Evolutionary conservation across 2,888 invertebrate genomes (phyloP).

Genomic region (Coremacera marginata): DNA sequence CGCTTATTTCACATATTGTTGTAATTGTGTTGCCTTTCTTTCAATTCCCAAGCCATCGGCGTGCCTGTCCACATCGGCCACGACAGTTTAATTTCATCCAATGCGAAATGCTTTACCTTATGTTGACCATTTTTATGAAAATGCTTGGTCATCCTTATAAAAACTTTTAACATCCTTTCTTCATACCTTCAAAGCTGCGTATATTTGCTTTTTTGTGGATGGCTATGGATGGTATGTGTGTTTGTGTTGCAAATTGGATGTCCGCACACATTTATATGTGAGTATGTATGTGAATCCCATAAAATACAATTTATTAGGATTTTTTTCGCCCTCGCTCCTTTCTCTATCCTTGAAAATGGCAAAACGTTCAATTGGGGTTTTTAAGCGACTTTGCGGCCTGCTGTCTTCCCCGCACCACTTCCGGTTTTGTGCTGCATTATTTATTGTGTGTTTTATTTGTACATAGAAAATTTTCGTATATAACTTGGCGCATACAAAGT

Average conservation of each 20-base stretch:
- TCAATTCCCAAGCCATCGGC: not conserved
- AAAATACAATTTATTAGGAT: constrained; percentile 38
- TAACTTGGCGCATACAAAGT: not conserved
- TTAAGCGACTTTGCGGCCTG: constrained; percentile 14
- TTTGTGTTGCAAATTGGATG: constrained; percentile 6
- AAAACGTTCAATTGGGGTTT: constrained; percentile 30
- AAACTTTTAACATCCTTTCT: constrained; percentile 7
- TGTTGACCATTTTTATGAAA: constrained; percentile 41
- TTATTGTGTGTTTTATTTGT: constrained; percentile 2
- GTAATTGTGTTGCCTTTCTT: not conserved
- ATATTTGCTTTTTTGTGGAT: not conserved
- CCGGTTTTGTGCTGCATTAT: constrained; percentile 18
- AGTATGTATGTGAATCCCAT: constrained; percentile 6
- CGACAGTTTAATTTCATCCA: not conserved
- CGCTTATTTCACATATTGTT: constrained; percentile 62
- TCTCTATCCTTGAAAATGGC: not conserved
- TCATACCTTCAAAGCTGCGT: constrained; percentile 5
- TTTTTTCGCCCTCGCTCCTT: constrained; percentile 11
- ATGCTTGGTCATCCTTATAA: constrained; percentile 38
- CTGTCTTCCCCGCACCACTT: constrained; percentile 4
- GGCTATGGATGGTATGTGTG: no score
- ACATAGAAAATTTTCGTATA: constrained; percentile 7
- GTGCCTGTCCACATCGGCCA: not conserved
- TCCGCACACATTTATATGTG: not conserved
- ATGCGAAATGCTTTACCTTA: constrained; percentile 38